Evolutionary conservation across 2,797 vertebrate genomes (phyloP), one percentile per base, ranked within the genome.

Genomic region (Trichosurus vulpecula): DNA sequence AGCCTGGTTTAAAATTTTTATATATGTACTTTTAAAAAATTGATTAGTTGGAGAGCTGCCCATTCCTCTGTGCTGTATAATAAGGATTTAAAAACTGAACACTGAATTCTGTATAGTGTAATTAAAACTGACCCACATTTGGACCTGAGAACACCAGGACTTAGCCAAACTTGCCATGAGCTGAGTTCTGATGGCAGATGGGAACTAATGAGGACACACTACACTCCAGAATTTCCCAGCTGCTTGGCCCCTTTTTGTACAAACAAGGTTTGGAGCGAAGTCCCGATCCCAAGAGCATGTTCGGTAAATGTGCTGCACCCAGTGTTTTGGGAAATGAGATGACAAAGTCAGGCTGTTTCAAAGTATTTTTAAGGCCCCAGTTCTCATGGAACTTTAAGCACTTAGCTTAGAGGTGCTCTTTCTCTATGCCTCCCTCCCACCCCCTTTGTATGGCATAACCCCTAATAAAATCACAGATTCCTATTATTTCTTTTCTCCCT

Each of bases 11-110:
- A 98, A 99, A 98, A 99, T 93, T 99, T 99, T 99, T 99, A 99
- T 99, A 99, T 99, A 99, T 98, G 98, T 99, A 98, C 98, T 99
- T 99, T 98, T 99, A 98, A 99, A 99, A 99, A 98, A 99, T 99
- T 99, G 99, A 99, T 99, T 98, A 99, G 98, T 98, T 99, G 99
- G 98, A 98, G 98, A 98, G 97, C 98, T 99, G 98, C 99, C 98
- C 98, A 98, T 98, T 99, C 98, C 98, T 98, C 98, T 98, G 98
- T 96, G 81, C 98, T 98, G 98, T 98, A 98, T 99, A 98, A 99
- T 99, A 99, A 99, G 98, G 98, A 99, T 99, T 99, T 99, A 95
- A 98, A 98, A 98, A 98, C 98, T 98, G 98, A 98, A 98, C 97
- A 97, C 98, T 98, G 98, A 98, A 99, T 99, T 98, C 98, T 98